Conservation (phyloP, 1,140 invertebrate genomes). For the Hyposmocoma kahamanoa region DNA sequence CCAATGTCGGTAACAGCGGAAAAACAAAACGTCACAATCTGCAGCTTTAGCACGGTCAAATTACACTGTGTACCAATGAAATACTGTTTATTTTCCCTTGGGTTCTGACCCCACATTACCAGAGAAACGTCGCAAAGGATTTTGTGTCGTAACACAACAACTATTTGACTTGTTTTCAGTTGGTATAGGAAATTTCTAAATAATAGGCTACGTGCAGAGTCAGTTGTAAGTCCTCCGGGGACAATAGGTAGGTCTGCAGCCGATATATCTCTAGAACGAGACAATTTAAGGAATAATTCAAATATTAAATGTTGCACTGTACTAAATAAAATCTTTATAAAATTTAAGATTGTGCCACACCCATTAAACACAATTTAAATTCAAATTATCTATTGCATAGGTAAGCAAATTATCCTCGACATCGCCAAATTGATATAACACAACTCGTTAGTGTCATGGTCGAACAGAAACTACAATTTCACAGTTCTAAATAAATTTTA, state of each 20-base stretch:
- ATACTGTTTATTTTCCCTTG: slow-evolving; percentile 7
- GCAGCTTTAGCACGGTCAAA: slow-evolving; percentile 3
- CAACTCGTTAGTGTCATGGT: not conserved
- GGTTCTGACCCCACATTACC: not conserved
- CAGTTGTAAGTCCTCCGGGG: slow-evolving; percentile 47
- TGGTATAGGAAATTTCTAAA: slow-evolving; percentile 17
- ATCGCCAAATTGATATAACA: not conserved
- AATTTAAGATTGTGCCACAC: too few relatives aligned
- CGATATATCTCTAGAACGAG: slow-evolving; percentile 47
- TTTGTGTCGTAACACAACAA: not conserved
- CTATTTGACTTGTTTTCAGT: slow-evolving; percentile 6
- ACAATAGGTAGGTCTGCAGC: slow-evolving; percentile 50
- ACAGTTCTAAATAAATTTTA: not conserved
- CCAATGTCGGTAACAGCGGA: slow-evolving; percentile 33
- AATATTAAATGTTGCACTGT: slow-evolving; percentile 39
- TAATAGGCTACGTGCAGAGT: slow-evolving; percentile 36
- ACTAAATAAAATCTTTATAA: slow-evolving; percentile 9
- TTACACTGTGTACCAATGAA: not conserved
- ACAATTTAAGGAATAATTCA: slow-evolving; percentile 52
- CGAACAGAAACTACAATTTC: not conserved
- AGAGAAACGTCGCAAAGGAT: not conserved
- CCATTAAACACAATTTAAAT: not conserved
- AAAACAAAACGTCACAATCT: slow-evolving; percentile 17
- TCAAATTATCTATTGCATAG: not conserved
- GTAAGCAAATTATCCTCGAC: not conserved